phyloP scores from a whole-genome alignment of 2,113 vertebrate genomes.

The Microcebus griseorufus region DNA sequence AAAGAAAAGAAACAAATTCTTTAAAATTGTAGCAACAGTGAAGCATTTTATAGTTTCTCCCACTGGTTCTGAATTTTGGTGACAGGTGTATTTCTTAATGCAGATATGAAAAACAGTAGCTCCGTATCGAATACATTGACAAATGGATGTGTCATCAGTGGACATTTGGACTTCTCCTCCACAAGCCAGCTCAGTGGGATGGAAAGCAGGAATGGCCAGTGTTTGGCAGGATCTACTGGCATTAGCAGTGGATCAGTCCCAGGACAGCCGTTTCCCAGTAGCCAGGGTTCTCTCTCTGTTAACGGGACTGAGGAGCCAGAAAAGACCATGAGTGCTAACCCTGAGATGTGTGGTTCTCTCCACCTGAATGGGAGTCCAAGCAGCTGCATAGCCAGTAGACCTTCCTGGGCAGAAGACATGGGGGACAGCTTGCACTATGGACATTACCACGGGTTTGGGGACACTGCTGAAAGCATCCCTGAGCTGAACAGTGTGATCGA shows the following conservation, averaged over 20 bases:
- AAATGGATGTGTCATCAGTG: slow-evolving; percentile 87
- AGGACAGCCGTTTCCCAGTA: slow-evolving; percentile 56
- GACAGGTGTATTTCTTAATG: slow-evolving; percentile 90
- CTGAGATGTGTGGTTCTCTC: slow-evolving; percentile 93
- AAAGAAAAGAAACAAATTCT: not conserved
- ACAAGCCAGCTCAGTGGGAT: slow-evolving; percentile 78
- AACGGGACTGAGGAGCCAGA: slow-evolving; percentile 76
- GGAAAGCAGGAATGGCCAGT: slow-evolving; percentile 75
- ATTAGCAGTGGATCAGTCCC: slow-evolving; percentile 46
- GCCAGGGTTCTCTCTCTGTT: slow-evolving; percentile 62
- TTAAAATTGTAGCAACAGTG: slow-evolving; percentile 50
- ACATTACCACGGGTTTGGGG: slow-evolving; percentile 96
- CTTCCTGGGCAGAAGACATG: slow-evolving; percentile 85
- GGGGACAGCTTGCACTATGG: slow-evolving; percentile 92
- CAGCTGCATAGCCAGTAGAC: slow-evolving; percentile 87
- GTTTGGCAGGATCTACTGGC: slow-evolving; percentile 68
- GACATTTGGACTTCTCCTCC: slow-evolving; percentile 84
- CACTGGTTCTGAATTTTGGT: slow-evolving; percentile 82
- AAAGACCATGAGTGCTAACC: slow-evolving; percentile 60
- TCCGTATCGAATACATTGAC: slow-evolving; percentile 85
- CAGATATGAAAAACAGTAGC: slow-evolving; percentile 90
- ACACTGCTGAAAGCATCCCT: slow-evolving; percentile 95
- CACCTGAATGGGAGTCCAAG: slow-evolving; percentile 91
- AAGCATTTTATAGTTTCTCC: slow-evolving; percentile 64
- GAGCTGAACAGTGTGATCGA: slow-evolving; percentile 91